Evolutionary conservation across 1,140 invertebrate genomes (phyloP).

Genomic region (Batillaria attramentaria): DNA sequence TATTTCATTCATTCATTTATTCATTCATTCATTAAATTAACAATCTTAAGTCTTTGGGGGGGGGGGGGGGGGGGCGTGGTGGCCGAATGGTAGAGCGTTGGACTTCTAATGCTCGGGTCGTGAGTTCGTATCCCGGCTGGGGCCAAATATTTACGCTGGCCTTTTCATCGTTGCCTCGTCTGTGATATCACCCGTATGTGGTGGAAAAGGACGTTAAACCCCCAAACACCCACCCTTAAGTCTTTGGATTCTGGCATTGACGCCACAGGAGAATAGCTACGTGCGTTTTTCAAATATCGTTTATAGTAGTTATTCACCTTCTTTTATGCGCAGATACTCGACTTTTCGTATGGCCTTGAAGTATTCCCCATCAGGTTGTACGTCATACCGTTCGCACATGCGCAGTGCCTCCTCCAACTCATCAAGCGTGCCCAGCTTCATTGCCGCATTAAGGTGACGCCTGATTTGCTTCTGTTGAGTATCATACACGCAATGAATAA

Average conservation of each 20-base stretch:
- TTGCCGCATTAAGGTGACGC: slow-evolving; percentile 1
- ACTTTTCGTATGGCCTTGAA: slow-evolving; percentile 29
- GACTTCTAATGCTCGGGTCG: too few species aligned
- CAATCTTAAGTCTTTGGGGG: too few species aligned
- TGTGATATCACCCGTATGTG: too few species aligned
- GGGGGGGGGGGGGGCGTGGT: too few species aligned
- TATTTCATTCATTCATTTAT: background rate
- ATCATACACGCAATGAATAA: too few species aligned
- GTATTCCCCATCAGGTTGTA: slow-evolving; percentile 24
- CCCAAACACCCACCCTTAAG: too few species aligned
- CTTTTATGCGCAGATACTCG: slow-evolving; percentile 21
- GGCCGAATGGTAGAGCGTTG: too few species aligned
- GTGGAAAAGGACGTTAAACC: too few species aligned
- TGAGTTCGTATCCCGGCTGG: too few species aligned
- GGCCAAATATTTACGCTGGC: too few species aligned
- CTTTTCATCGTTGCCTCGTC: too few species aligned
- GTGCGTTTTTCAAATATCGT: background rate
- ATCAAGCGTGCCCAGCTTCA: slow-evolving; percentile 8
- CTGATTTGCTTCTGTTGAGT: slow-evolving; percentile 18
- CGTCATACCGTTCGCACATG: slow-evolving; percentile 31
- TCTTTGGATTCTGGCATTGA: background rate
- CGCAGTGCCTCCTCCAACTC: slow-evolving; percentile 24
- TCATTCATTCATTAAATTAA: too few species aligned
- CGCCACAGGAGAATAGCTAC: background rate
- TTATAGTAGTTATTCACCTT: slow-evolving; percentile 1